These are phyloP conservation scores for Polylopha cassiicola DNA, from an alignment of 2,888 invertebrate species.

Conservation along the genomic window DNA sequence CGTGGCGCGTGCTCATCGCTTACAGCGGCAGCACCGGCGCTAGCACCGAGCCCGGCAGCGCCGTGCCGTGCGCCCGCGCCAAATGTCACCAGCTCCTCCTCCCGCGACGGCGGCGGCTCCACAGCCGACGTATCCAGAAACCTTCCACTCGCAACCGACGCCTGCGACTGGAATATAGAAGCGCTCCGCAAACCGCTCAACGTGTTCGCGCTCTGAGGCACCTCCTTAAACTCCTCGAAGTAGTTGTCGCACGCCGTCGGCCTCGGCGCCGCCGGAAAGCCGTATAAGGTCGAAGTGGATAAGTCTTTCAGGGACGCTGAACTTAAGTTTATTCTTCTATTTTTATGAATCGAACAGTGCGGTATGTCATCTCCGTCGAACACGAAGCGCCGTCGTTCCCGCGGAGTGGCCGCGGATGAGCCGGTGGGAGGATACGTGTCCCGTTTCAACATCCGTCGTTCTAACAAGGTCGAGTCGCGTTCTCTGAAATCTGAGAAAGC, in stretches of 20 bases:
- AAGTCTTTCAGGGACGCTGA: constrained; percentile 79
- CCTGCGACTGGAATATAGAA: constrained; percentile 71
- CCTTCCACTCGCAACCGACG: constrained; percentile 81
- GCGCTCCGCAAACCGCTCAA: constrained; percentile 67
- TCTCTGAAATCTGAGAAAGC: constrained; percentile 69
- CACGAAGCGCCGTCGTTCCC: constrained; percentile 79
- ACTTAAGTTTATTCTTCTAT: constrained; percentile 67
- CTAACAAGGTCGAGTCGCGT: constrained; percentile 60
- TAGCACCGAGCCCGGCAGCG: constrained; percentile 67
- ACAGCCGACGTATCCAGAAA: constrained; percentile 82
- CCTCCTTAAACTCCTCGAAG: constrained; percentile 75
- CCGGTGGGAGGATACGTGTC: constrained; percentile 66
- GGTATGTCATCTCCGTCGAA: constrained; percentile 78
- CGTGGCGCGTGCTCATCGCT: constrained; percentile 48
- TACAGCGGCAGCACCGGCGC: constrained; percentile 49
- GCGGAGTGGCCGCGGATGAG: constrained; percentile 67
- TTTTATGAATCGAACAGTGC: constrained; percentile 78
- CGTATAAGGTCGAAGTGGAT: constrained; percentile 76
- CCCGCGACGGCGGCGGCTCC: constrained; percentile 79
- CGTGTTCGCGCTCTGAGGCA: constrained; percentile 73
- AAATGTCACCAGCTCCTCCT: constrained; percentile 84
- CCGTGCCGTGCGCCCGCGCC: constrained; percentile 77
- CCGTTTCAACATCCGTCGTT: constrained; percentile 68
- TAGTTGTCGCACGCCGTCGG: constrained; percentile 80
- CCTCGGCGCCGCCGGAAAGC: constrained; percentile 80